A percentile compares a stretch with the other conserved stretches of the same genome.
phyloP scores from a whole-genome alignment of 1,140 invertebrate genomes.

The Subanguina moxae region DNA sequence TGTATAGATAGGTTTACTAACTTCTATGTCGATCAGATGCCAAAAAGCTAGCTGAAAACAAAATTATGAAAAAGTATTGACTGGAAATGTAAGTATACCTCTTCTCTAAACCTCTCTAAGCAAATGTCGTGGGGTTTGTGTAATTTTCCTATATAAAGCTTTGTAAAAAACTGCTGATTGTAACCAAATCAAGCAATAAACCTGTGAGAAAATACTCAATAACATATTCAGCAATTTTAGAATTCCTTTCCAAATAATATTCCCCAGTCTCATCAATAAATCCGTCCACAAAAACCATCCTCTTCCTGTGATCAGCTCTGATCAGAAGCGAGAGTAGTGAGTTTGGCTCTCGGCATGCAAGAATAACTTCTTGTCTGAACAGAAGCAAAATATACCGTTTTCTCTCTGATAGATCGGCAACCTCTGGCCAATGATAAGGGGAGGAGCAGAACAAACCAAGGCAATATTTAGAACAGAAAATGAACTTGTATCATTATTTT shows the following conservation, averaged over 20 bases:
- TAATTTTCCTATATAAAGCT: constrained; percentile 58
- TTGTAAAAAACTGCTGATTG: background rate
- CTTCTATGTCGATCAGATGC: constrained; percentile 9
- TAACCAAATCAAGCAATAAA: constrained; percentile 6
- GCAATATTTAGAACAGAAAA: too few relatives aligned
- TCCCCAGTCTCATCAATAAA: constrained; percentile 43
- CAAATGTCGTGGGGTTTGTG: constrained; percentile 62
- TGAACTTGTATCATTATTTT: too few relatives aligned
- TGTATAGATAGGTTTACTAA: background rate
- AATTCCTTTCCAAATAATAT: constrained; percentile 55
- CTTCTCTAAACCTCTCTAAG: constrained; percentile 61
- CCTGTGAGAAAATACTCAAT: constrained; percentile 56
- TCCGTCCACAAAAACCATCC: constrained; percentile 43
- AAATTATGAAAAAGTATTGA: background rate
- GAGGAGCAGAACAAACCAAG: too few relatives aligned
- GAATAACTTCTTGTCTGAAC: constrained; percentile 44
- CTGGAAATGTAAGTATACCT: background rate
- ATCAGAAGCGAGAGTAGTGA: constrained; percentile 34
- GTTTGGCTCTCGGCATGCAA: constrained; percentile 31
- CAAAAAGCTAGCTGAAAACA: constrained; percentile 1
- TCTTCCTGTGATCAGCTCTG: constrained; percentile 33
- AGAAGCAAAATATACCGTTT: background rate
- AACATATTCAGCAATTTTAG: constrained; percentile 48
- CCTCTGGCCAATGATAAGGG: too few relatives aligned
- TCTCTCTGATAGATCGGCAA: background rate